Evolutionary conservation across 2,888 invertebrate species (phyloP), one percentile per base, ranked within the genome.

Genomic region (Leucophora obtusa): DNA sequence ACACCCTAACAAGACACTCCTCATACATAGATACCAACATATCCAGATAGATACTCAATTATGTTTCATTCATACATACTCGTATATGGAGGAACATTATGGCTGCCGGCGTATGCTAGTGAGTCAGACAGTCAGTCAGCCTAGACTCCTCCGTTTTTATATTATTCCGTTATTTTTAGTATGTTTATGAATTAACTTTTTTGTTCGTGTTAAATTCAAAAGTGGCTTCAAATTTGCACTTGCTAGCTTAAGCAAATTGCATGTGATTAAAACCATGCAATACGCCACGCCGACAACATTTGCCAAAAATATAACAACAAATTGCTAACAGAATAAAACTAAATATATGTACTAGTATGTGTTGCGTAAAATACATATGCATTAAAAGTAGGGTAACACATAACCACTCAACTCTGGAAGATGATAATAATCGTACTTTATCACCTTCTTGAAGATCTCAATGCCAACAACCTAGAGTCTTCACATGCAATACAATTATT

Each of bases 141-240:
- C 28, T 56, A n/a, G 9, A 28, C 77, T 50, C 71, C 66, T 54
- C 60, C 66, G 24, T 60, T 15, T 53, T 56, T 53, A 24, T 14
- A 38, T 28, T 51, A 21, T 78, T 62, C 77, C 59, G 59, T 50
- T 71, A 54, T 77, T 71, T 53, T 71, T 71, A 17, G 35, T 56
- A 28, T 56, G 38, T 62, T 78, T 72, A 60, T 78, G 47, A 66
- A 77, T 66, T 60, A 50, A 66, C 15, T 59, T 71, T 65, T 60
- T 76, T 50, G 66, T 38, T 38, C 14, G 28, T 59, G 35, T 38
- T 65, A 53, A 51, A 47, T 43, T 63, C 63, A 59, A 63, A 71
- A 59, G 71, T 71, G 71, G 75, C 33, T 77, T 53, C 38, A 77
- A 77, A 77, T 78, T 78, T 78, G 66, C 66, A 78, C 77, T 72